Base-by-base conservation (phyloP, 2,797 vertebrate species). In the Hephaestus fuliginosus region DNA sequence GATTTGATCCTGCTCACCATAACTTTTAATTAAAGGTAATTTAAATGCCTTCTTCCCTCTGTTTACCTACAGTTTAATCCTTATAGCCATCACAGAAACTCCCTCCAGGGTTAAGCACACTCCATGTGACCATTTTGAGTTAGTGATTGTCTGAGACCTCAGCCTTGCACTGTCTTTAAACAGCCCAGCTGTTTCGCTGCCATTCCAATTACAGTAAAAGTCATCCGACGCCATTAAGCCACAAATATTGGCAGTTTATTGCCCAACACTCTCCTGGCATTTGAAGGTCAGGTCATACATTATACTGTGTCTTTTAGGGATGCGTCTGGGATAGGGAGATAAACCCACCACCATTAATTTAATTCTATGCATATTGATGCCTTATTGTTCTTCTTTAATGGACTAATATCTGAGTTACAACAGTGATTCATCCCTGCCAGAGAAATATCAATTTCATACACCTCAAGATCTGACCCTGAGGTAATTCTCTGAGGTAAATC, bases 221-320 rank as follows among this genome's bases (percentile, higher is more conserved):
- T 98, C 97, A 97, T 97, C 96, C 95, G 96, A 95, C 95, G 95
- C 96, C 97, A 97, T 97, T 97, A 97, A 97, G 96, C 97, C 97
- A 97, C 97, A 98, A 98, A 98, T 98, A 98, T 98, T 98, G 97
- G 97, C 97, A 98, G 97, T 98, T 98, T 98, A 98, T 97, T 97
- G 97, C 97, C 96, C 96, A 96, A 97, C 89, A 96, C 96, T 96
- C 96, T 96, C 96, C 96, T 98, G 97, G 97, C 97, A 98, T 98
- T 98, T 98, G 97, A 98, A 98, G 97, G 97, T 98, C 97, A 98
- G 96, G 96, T 97, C 96, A 96, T 97, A 98, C 97, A 98, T 98
- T 97, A 98, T 96, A 97, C 97, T 97, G 97, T 97, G 95, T 97
- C 97, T 97, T 97, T 98, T 97, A 97, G 96, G 97, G 97, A 97